These are phyloP conservation scores for Pantala flavescens DNA, from an alignment of 1,140 invertebrate species.

Conservation along the genomic window DNA sequence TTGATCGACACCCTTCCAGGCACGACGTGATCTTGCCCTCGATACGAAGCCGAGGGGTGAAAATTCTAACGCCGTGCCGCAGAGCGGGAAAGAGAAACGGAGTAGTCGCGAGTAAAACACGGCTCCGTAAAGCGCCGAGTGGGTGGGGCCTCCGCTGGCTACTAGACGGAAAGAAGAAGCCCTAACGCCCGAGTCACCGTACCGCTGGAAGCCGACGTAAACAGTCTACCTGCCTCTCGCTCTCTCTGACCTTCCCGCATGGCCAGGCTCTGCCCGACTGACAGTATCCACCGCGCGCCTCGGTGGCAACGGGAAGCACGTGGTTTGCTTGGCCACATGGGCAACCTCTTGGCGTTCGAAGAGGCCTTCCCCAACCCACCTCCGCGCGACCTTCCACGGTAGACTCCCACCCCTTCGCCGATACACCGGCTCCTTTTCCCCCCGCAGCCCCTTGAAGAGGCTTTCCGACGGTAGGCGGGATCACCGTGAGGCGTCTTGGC, in stretches of 20 bases:
- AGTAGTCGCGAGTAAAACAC: too few species aligned
- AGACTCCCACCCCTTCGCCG: neutral
- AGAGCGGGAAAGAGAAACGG: neutral
- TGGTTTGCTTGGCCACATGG: neutral
- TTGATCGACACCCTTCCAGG: neutral
- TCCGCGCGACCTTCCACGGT: neutral
- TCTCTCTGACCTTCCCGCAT: slow-evolving; percentile 3
- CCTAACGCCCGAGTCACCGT: neutral
- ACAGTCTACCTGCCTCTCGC: neutral
- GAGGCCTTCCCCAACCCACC: neutral
- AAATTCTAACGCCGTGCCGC: neutral
- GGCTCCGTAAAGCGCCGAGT: neutral
- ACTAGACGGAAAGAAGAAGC: neutral
- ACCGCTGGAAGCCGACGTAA: neutral
- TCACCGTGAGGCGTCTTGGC: neutral
- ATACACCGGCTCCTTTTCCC: neutral
- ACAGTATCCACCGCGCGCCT: neutral
- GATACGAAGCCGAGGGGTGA: neutral
- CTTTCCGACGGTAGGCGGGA: neutral
- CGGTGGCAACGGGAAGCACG: neutral
- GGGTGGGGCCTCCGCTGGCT: neutral
- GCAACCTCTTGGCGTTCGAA: neutral
- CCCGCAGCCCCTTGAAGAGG: neutral
- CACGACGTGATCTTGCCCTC: neutral
- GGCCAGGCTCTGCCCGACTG: slow-evolving; percentile 4